Percentiles rank a stretch among this genome's conserved stretches.
These are phyloP conservation scores for Pantherophis alleghaniensis DNA, from an alignment of 2,797 vertebrate species.

Conservation along the genomic window DNA sequence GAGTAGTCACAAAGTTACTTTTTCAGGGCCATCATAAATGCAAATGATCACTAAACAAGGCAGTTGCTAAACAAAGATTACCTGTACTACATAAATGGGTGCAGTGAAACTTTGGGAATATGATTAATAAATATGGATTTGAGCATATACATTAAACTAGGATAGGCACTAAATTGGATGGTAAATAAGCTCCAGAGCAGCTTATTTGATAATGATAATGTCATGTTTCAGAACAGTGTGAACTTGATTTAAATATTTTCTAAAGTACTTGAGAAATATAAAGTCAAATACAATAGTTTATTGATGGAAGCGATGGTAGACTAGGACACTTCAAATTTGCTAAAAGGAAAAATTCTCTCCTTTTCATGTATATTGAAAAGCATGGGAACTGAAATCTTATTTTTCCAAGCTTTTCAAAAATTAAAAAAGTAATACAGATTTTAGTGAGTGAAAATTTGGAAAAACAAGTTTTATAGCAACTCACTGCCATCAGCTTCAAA, in stretches of 20 bases:
- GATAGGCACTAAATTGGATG: neutral
- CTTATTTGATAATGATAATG: no score
- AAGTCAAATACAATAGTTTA: neutral
- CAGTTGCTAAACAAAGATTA: neutral
- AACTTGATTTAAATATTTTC: neutral
- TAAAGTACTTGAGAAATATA: neutral
- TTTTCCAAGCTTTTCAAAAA: neutral
- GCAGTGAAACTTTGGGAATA: neutral
- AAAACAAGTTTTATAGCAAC: neutral
- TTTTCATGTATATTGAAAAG: neutral
- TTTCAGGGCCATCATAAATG: neutral
- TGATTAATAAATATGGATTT: neutral
- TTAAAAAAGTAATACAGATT: neutral
- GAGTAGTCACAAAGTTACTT: neutral
- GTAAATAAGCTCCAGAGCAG: neutral
- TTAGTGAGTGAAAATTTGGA: neutral
- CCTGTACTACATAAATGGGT: neutral
- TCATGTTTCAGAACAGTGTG: neutral
- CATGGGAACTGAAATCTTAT: neutral
- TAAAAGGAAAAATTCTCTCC: neutral
- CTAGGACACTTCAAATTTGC: neutral
- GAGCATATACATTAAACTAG: neutral
- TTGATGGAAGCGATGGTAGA: neutral
- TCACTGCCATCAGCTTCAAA: neutral
- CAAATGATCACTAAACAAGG: neutral